Conservation (phyloP, 2,113 vertebrate genomes). For the Gnathonemus echidnorhynchus region DNA sequence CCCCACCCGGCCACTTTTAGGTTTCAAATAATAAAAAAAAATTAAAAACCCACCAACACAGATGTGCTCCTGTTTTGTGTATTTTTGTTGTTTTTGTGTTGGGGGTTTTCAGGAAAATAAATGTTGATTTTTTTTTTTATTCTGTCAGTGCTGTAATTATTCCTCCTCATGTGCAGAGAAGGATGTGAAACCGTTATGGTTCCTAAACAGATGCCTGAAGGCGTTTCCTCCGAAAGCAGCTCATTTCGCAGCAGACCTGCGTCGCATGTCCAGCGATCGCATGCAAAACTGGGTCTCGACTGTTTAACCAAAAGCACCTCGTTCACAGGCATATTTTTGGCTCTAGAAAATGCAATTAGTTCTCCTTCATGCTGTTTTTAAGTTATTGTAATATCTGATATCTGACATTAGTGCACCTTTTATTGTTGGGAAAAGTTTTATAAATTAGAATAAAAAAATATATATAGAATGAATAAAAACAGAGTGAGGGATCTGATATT, state of each 20-base stretch:
- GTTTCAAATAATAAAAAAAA: neutral
- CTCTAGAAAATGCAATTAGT: neutral
- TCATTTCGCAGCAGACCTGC: conserved; percentile 3
- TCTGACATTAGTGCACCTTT: neutral
- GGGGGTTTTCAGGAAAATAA: conserved; percentile 32
- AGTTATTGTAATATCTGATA: neutral
- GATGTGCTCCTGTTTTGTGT: conserved; percentile 15
- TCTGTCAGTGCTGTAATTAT: conserved; percentile 34
- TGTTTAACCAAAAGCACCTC: conserved; percentile 9
- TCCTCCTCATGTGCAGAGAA: conserved; percentile 25
- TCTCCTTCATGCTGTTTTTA: neutral
- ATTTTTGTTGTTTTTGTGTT: neutral
- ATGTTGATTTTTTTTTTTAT: conserved; percentile 28
- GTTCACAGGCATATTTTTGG: neutral
- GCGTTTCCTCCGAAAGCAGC: conserved; percentile 14
- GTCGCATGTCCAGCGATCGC: conserved; percentile 1
- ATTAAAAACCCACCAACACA: neutral
- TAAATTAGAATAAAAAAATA: neutral
- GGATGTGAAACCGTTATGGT: conserved; percentile 19
- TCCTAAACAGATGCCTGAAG: conserved; percentile 30
- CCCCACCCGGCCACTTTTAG: neutral
- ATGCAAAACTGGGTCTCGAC: neutral
- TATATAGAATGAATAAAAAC: neutral
- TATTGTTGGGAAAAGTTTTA: neutral
- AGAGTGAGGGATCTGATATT: neutral